Conservation (phyloP, 2,888 invertebrate species). For the Phania funesta region DNA sequence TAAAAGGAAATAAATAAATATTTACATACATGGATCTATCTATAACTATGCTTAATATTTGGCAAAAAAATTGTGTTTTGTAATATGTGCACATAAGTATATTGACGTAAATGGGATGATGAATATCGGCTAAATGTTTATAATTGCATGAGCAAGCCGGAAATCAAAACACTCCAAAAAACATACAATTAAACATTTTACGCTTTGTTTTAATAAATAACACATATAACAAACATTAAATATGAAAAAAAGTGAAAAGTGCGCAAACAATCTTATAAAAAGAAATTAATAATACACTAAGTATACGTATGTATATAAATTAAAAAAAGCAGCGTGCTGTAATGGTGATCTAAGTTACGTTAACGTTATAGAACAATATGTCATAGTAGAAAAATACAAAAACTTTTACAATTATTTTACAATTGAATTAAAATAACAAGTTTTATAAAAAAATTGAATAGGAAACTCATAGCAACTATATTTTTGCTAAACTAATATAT, state of each 20-base stretch:
- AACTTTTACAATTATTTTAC: slow-evolving; percentile 69
- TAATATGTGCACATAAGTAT: too few species aligned
- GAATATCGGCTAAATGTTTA: slow-evolving; percentile 20
- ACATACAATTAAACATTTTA: slow-evolving; percentile 45
- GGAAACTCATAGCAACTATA: too few species aligned
- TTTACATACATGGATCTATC: neutral
- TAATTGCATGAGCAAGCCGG: slow-evolving; percentile 56
- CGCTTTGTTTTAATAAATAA: slow-evolving; percentile 57
- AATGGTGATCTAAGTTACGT: slow-evolving; percentile 52
- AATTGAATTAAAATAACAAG: slow-evolving; percentile 70
- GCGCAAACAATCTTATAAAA: slow-evolving; percentile 53
- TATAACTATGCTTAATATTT: neutral
- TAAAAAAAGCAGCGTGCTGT: slow-evolving; percentile 62
- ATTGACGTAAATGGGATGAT: slow-evolving; percentile 48
- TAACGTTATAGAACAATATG: slow-evolving; percentile 58
- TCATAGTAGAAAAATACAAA: slow-evolving; percentile 36
- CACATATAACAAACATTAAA: slow-evolving; percentile 45
- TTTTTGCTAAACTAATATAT: slow-evolving; percentile 66
- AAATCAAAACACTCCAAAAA: slow-evolving; percentile 49
- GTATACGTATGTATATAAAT: slow-evolving; percentile 16
- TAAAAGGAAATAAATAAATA: slow-evolving; percentile 12
- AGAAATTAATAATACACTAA: slow-evolving; percentile 8
- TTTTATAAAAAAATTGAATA: slow-evolving; percentile 16
- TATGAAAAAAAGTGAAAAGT: slow-evolving; percentile 56
- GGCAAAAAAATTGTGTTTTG: neutral